A percentile compares a stretch with the other conserved stretches of the same genome.
Evolutionary conservation across 2,113 vertebrate species (phyloP).

Genomic region (Platichthys stellatus): DNA sequence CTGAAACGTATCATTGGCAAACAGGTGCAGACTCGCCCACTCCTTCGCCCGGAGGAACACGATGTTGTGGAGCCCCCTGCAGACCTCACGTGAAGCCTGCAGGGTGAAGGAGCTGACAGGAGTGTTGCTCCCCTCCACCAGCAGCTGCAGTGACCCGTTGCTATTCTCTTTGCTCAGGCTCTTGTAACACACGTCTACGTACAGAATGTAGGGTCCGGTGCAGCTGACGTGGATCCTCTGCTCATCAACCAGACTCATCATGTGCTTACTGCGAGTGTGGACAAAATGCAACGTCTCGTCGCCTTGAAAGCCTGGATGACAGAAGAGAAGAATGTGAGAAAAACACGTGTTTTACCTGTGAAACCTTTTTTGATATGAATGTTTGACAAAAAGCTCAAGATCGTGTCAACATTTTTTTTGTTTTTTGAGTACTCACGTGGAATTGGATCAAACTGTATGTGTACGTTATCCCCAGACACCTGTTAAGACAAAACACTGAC

Average conservation of each 20-base stretch:
- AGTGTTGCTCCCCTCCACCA: fast-evolving
- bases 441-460: conserved; percentile 40
- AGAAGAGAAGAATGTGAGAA: neutral
- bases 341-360: neutral
- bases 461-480: neutral
- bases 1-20: fast-evolving
- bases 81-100: fast-evolving
- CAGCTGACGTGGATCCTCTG: conserved; percentile 40
- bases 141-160: conserved; percentile 27
- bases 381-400: neutral
- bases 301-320: neutral
- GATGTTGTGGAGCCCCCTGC: conserved; percentile 41
- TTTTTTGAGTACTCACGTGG: conserved; percentile 45
- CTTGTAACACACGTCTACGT: conserved; percentile 48
- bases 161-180: fast-evolving
- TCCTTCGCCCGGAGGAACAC: conserved; percentile 38
- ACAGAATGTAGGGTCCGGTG: conserved; percentile 65
- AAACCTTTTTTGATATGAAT: too few relatives aligned
- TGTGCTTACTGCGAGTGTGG: fast-evolving
- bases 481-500: neutral
- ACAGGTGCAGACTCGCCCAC: conserved; percentile 15
- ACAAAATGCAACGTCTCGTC: fast-evolving
- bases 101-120: neutral
- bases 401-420: too few relatives aligned
- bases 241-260: neutral